Evolutionary conservation across 2,797 vertebrate species (phyloP).

Genomic region (Acanthiza pusilla): DNA sequence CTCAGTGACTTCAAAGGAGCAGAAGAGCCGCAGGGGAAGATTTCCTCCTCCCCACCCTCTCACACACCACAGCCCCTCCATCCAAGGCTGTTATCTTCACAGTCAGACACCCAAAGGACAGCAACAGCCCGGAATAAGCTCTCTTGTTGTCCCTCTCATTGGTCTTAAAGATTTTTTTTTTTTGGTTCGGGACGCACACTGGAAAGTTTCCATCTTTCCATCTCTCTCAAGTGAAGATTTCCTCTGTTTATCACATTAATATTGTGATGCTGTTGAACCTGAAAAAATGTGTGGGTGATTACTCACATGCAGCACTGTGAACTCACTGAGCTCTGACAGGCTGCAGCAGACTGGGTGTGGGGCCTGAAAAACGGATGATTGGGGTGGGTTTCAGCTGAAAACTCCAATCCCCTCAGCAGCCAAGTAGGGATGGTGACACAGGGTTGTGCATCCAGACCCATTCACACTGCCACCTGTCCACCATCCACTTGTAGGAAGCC

Average conservation of each 20-base stretch:
- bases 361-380: background rate
- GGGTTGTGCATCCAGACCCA: rapidly evolving
- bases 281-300: background rate
- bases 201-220: background rate
- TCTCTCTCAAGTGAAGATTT: background rate
- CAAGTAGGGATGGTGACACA: background rate
- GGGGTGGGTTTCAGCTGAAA: background rate
- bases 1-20: constrained; percentile 47
- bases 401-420: background rate
- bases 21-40: background rate
- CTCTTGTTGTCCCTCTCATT: rapidly evolving
- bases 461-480: background rate
- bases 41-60: constrained; percentile 2
- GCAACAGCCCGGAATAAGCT: background rate
- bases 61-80: background rate
- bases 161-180: background rate
- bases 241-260: background rate
- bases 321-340: background rate
- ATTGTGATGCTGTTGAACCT: background rate
- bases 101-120: background rate
- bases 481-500: rapidly evolving
- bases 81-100: background rate
- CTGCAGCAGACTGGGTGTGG: background rate
- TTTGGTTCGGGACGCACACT: background rate
- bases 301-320: background rate